phyloP scores from a whole-genome alignment of 2,888 invertebrate genomes.

The Apodemia mormo region DNA sequence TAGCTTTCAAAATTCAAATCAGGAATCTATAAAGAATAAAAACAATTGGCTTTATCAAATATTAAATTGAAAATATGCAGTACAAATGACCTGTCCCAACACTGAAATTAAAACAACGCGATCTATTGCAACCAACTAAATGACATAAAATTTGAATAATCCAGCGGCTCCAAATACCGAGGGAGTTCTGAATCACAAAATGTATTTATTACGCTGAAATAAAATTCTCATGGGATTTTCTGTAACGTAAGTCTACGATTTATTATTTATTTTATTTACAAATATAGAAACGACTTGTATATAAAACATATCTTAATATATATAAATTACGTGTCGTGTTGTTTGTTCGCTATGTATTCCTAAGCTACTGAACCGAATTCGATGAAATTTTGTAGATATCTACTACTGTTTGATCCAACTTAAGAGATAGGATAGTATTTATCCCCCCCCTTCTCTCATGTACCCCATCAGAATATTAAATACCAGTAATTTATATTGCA shows the following conservation, averaged over 20 bases:
- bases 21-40: neutral
- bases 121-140: slow-evolving; percentile 42
- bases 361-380: too few relatives aligned
- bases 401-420: too few relatives aligned
- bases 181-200: slow-evolving; percentile 43
- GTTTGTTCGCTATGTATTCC: too few relatives aligned
- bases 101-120: slow-evolving; percentile 28
- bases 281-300: neutral
- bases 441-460: too few relatives aligned
- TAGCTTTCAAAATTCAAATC: too few relatives aligned
- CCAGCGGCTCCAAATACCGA: slow-evolving; percentile 38
- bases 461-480: too few relatives aligned
- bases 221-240: slow-evolving; percentile 22
- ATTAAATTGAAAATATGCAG: slow-evolving; percentile 10
- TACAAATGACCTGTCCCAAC: neutral
- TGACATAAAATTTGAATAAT: slow-evolving; percentile 64
- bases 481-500: too few relatives aligned
- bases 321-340: too few relatives aligned
- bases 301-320: too few relatives aligned
- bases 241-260: neutral
- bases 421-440: too few relatives aligned
- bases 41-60: neutral
- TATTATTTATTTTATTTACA: slow-evolving; percentile 7
- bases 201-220: slow-evolving; percentile 30
- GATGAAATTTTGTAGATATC: too few relatives aligned